A percentile compares a stretch with the other conserved stretches of the same genome.
phyloP scores from a whole-genome alignment of 1,140 invertebrate genomes.

The Tyrophagus putrescentiae region DNA sequence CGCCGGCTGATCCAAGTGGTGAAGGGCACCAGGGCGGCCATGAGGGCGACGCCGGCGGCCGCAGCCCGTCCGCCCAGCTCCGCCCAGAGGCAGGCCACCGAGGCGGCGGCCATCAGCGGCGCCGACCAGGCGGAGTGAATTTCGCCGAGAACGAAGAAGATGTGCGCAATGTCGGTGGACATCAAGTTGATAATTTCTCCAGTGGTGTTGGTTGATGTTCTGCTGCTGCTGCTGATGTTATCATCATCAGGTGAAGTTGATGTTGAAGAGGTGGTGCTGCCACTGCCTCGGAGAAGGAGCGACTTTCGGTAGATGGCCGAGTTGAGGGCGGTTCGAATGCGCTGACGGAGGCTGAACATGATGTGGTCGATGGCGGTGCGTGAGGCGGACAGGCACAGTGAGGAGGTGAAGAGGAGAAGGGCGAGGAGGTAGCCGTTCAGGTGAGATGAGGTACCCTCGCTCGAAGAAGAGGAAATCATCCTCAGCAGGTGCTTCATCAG shows the following conservation, averaged over 20 bases:
- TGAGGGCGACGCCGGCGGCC: slow-evolving; percentile 35
- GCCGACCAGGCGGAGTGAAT: slow-evolving; percentile 22
- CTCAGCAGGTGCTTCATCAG: too few relatives aligned
- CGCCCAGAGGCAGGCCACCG: slow-evolving; percentile 23
- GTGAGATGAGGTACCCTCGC: too few relatives aligned
- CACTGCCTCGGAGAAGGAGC: too few relatives aligned
- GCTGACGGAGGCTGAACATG: neutral
- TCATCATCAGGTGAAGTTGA: too few relatives aligned
- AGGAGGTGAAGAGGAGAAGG: neutral
- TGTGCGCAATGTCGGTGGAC: neutral
- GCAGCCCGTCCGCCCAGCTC: slow-evolving; percentile 30
- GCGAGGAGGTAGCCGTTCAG: neutral
- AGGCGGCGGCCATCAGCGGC: slow-evolving; percentile 23
- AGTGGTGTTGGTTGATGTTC: neutral
- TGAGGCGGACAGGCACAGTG: neutral
- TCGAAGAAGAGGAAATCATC: too few relatives aligned
- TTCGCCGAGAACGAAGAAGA: slow-evolving; percentile 12
- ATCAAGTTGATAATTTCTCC: neutral
- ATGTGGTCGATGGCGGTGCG: neutral
- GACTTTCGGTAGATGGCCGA: neutral
- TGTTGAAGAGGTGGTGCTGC: too few relatives aligned
- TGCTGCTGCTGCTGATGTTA: too few relatives aligned
- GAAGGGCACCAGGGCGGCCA: slow-evolving; percentile 36
- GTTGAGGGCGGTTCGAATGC: neutral
- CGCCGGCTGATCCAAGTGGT: slow-evolving; percentile 21